A percentile compares a stretch with the other conserved stretches of the same genome.
Evolutionary conservation across 1,140 invertebrate species (phyloP).

Genomic region (Zaprionus capensis): DNA sequence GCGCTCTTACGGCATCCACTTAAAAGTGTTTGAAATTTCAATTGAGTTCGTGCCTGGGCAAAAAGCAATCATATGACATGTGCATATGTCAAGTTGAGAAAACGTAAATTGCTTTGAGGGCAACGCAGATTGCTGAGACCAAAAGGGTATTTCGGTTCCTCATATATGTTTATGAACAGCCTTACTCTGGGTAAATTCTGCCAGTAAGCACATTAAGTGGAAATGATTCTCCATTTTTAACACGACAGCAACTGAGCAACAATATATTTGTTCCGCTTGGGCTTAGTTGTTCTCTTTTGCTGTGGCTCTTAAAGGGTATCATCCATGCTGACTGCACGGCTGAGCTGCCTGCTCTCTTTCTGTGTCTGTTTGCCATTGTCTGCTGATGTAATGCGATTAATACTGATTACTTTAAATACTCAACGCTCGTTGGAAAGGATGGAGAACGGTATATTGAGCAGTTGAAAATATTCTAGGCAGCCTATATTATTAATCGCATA

Average conservation of each 20-base stretch:
- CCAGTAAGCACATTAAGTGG: conserved; percentile 10
- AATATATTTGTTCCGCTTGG: neutral
- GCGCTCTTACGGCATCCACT: conserved; percentile 45
- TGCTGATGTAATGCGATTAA: conserved; percentile 71
- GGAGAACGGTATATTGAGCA: neutral
- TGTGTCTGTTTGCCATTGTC: conserved; percentile 33
- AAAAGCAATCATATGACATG: conserved; percentile 71
- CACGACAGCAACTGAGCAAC: conserved; percentile 1
- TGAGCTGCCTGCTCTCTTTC: neutral
- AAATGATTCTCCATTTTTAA: neutral
- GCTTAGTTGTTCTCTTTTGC: neutral
- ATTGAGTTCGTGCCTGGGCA: conserved; percentile 35
- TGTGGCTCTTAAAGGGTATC: conserved; percentile 18
- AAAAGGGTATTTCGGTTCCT: conserved; percentile 12
- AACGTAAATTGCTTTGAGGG: conserved; percentile 66
- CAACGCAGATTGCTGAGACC: conserved; percentile 1
- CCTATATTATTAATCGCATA: neutral
- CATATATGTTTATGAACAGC: neutral
- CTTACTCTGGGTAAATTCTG: neutral
- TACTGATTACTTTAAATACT: conserved; percentile 67
- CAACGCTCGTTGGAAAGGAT: neutral
- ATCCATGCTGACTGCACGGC: neutral
- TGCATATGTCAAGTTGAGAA: conserved; percentile 51
- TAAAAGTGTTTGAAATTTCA: conserved; percentile 71
- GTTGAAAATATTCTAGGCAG: neutral